Evolutionary conservation across 2,113 vertebrate genomes (phyloP).

Genomic region (Dromiciops gliroides): DNA sequence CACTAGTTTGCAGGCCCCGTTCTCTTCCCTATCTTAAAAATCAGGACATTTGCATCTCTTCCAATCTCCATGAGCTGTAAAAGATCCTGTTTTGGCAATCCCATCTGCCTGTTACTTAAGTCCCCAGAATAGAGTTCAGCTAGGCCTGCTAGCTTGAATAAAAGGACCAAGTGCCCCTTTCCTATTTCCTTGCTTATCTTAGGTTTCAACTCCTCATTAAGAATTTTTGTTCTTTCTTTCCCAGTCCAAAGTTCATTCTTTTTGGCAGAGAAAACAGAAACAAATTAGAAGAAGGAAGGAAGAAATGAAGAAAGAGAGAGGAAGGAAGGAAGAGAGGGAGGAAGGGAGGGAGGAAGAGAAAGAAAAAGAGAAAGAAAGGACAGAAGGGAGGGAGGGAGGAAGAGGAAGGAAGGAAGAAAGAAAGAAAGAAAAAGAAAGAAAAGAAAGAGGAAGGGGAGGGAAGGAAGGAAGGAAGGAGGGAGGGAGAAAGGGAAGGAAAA

Average conservation of each 20-base stretch:
- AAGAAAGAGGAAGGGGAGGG: neutral
- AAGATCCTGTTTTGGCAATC: neutral
- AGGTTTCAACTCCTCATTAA: neutral
- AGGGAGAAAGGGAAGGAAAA: no score
- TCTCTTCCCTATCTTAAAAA: no score
- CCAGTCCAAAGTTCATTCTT: neutral
- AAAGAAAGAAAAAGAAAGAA: neutral
- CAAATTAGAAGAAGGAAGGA: neutral
- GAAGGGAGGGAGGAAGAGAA: no score
- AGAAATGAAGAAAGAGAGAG: no score
- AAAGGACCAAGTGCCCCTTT: neutral
- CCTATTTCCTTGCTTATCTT: neutral
- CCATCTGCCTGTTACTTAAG: neutral
- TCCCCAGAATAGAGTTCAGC: neutral
- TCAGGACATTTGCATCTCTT: neutral
- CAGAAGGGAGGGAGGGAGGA: no score
- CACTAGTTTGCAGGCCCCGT: no score
- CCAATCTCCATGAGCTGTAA: neutral
- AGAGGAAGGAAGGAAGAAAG: neutral
- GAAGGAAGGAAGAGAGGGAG: no score
- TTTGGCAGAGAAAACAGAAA: neutral
- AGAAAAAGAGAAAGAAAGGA: no score
- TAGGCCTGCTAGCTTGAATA: neutral
- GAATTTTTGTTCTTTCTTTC: neutral
- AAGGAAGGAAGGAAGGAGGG: no score